Percentiles rank a stretch among this genome's conserved stretches.
phyloP scores from a whole-genome alignment of 2,888 invertebrate species.

The Pyrocoelia pectoralis region DNA sequence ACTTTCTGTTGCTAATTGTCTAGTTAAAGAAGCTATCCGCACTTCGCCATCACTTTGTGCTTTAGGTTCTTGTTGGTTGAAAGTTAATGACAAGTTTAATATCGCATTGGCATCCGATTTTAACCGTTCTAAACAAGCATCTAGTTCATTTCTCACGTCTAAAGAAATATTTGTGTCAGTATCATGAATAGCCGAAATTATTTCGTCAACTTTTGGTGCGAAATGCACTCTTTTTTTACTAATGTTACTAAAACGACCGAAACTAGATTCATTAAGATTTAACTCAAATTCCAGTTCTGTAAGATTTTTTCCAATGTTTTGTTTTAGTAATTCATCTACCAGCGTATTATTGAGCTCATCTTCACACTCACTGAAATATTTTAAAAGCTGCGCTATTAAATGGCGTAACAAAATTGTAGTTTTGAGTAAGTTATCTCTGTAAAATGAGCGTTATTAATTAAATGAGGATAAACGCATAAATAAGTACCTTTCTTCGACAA shows the following conservation, averaged over 20 bases:
- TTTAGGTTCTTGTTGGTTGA: constrained; percentile 34
- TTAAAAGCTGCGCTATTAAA: constrained; percentile 73
- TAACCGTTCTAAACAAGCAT: constrained; percentile 71
- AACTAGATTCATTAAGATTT: constrained; percentile 44
- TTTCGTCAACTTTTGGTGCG: constrained; percentile 71
- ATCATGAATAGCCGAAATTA: constrained; percentile 69
- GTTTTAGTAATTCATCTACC: constrained; percentile 68
- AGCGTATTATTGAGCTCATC: constrained; percentile 81
- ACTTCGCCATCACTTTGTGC: constrained; percentile 30
- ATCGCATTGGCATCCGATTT: constrained; percentile 75
- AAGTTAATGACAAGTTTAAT: constrained; percentile 64
- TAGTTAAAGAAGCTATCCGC: constrained; percentile 47
- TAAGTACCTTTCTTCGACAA: constrained; percentile 71
- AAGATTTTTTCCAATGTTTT: constrained; percentile 50
- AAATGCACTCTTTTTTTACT: constrained; percentile 70
- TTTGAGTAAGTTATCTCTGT: constrained; percentile 72
- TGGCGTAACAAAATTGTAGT: constrained; percentile 71
- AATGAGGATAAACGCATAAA: background rate
- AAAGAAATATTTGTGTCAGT: constrained; percentile 62
- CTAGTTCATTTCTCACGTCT: constrained; percentile 72
- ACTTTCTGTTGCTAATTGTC: constrained; percentile 51
- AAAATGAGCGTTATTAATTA: constrained; percentile 25
- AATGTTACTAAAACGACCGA: constrained; percentile 39
- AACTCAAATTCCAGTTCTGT: constrained; percentile 42
- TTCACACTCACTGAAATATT: constrained; percentile 79